Evolutionary conservation across 1,140 invertebrate species (phyloP).

Genomic region (Papilio glaucus): DNA sequence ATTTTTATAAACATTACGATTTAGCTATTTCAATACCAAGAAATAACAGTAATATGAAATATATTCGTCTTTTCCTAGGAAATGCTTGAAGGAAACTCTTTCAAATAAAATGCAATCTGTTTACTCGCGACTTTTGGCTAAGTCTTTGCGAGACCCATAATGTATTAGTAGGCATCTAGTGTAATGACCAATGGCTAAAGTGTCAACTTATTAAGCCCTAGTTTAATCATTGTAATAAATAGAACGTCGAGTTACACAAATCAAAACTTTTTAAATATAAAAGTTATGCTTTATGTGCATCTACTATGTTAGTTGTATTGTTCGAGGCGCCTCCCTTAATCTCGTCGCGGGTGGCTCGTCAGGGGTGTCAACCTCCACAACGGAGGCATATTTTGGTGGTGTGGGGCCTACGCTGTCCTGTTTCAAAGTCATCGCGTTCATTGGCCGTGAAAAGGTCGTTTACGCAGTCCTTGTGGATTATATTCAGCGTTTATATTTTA

Average conservation of each 20-base stretch:
- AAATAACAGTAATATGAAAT: no score
- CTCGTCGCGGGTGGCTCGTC: constrained; percentile 42
- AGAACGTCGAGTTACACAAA: background rate
- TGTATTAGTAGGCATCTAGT: no score
- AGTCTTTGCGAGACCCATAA: no score
- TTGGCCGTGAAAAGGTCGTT: constrained; percentile 64
- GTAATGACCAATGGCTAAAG: no score
- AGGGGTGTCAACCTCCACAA: constrained; percentile 43
- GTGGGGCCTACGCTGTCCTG: constrained; percentile 56
- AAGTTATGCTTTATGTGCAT: constrained; percentile 29
- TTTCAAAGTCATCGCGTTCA: constrained; percentile 66
- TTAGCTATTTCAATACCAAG: no score
- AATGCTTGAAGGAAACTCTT: no score
- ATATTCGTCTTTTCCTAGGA: no score
- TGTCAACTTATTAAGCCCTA: no score
- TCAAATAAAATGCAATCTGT: no score
- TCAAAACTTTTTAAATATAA: background rate
- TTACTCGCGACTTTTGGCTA: no score
- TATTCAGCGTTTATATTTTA: background rate
- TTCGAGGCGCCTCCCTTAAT: constrained; percentile 36
- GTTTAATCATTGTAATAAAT: no score
- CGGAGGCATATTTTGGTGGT: constrained; percentile 52
- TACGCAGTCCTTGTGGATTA: constrained; percentile 35
- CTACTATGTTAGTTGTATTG: constrained; percentile 42
- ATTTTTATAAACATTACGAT: no score